phyloP scores from a whole-genome alignment of 2,797 vertebrate species.

The Molossus molossus region DNA sequence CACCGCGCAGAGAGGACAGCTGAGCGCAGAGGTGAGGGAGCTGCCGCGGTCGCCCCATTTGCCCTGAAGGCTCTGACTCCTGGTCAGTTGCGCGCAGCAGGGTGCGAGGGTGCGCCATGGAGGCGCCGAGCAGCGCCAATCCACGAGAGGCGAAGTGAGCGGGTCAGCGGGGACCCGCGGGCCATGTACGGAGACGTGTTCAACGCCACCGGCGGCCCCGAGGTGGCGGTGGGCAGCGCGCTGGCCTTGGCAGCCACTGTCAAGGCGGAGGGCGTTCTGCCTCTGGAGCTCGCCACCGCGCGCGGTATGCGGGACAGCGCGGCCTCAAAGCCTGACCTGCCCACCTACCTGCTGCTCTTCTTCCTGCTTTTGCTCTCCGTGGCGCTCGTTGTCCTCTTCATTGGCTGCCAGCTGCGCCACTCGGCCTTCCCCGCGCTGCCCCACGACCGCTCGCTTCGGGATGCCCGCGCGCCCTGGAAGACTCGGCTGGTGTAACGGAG shows the following conservation, averaged over 20 bases:
- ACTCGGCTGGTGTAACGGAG: constrained; percentile 90
- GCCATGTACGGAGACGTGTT: constrained; percentile 96
- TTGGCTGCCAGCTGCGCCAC: constrained; percentile 98
- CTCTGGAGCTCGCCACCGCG: constrained; percentile 95
- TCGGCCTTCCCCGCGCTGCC: constrained; percentile 98
- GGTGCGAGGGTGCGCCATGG: constrained; percentile 55
- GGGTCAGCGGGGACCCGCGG: constrained; percentile 53
- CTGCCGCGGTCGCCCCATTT: neutral
- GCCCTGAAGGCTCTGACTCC: neutral
- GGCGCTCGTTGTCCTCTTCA: constrained; percentile 97
- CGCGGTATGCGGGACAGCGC: constrained; percentile 95
- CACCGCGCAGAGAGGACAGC: neutral
- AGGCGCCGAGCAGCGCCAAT: neutral
- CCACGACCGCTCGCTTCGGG: constrained; percentile 97
- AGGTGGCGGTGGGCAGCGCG: constrained; percentile 94
- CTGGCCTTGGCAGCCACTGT: constrained; percentile 94
- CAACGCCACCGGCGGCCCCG: constrained; percentile 94
- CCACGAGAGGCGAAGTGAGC: constrained; percentile 55
- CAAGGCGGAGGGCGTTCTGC: constrained; percentile 94
- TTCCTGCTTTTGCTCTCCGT: constrained; percentile 96
- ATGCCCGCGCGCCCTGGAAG: constrained; percentile 97
- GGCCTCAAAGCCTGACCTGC: constrained; percentile 96
- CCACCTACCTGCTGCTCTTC: constrained; percentile 97
- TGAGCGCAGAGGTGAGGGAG: neutral
- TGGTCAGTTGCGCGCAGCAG: neutral